Base-by-base conservation (phyloP, 1,140 invertebrate species). In the Trichonephila clavipes region DNA sequence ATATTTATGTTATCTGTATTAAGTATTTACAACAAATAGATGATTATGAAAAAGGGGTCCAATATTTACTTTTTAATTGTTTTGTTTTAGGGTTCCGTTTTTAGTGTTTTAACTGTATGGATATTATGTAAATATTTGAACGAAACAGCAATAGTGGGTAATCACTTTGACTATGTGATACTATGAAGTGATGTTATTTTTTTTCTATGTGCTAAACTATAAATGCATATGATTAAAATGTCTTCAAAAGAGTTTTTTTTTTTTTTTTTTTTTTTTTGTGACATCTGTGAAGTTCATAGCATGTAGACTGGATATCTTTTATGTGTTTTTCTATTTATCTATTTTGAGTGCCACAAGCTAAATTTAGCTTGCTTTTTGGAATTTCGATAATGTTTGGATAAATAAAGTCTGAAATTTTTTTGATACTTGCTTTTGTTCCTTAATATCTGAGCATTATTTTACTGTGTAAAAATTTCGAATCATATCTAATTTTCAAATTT, bases 361-460 rank as follows among this genome's bases (percentile, higher is more conserved):
- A n/a, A 21, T 85, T 28, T 34, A 66, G 81, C 90, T 92, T 85
- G 90, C 10, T 40, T 40, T 69, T 64, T 85, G 81, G 81, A 92
- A 83, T 59, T 34, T 77, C 34, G 7, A 19, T 77, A 34, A 61
- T 28, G n/a, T 92, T 83, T 83, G 81, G 90, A 82, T 85, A 58
- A 92, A 92, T 92, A 92, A 92, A 92, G 90, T 92, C 90, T 92
- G 90, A 92, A 44, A 10, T 28, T 64, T 88, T 88, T n/a, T 62
- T 88, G 24, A 62, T 58, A 58, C 34, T 82, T 69, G 66, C 12
- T 77, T 18, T 77, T 14, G 34, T 40, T 40, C 34, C 34, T 40
- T 40, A 40, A 40, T 40, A 40, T 40, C 34, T 40, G 34, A 40
- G 34, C 34, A 2, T 40, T 40, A 40, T 18, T 64, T 64, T 51